Evolutionary conservation across 2,797 vertebrate species (phyloP).

Genomic region (Falco naumanni): DNA sequence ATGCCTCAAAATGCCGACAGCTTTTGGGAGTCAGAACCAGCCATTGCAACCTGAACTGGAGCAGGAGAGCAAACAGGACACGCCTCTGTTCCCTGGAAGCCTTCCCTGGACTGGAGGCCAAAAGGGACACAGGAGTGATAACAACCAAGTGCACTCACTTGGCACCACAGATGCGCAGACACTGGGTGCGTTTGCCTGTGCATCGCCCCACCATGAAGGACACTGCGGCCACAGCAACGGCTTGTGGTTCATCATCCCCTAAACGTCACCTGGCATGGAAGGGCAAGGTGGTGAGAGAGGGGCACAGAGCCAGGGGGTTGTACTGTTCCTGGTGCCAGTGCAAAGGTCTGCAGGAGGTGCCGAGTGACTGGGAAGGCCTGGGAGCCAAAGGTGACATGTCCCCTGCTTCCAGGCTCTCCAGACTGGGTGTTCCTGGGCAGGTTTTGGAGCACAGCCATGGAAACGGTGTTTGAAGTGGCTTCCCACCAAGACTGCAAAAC

Average conservation of each 20-base stretch:
- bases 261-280: not conserved
- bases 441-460: not conserved
- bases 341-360: too few relatives aligned
- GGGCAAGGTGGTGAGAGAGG: not conserved
- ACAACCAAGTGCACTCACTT: not conserved
- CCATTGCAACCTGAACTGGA: not conserved
- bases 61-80: not conserved
- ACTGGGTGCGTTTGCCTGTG: not conserved
- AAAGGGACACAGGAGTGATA: not conserved
- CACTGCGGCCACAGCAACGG: rapidly evolving
- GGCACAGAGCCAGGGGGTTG: not conserved
- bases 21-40: not conserved
- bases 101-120: not conserved
- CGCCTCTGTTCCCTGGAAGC: not conserved
- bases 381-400: not conserved
- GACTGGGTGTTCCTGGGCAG: not conserved
- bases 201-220: not conserved
- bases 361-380: not conserved
- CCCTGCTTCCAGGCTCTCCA: not conserved
- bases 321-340: not conserved
- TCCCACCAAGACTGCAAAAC: not conserved
- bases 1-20: not conserved
- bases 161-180: not conserved
- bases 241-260: not conserved
- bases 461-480: not conserved